Base-by-base conservation (phyloP, 1,140 invertebrate species). In the Propsilocerus akamusi region DNA sequence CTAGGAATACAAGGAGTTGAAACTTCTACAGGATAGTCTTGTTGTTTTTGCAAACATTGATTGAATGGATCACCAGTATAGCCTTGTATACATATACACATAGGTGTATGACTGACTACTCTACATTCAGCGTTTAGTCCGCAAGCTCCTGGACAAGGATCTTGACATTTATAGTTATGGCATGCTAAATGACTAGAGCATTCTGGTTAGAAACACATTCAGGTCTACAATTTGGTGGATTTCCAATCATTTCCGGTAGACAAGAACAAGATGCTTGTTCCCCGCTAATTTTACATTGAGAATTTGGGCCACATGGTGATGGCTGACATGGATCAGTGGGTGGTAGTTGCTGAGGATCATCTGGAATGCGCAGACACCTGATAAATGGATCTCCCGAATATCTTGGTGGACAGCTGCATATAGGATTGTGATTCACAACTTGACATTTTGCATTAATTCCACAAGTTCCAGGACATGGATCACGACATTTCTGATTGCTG, bases 371-470 rank as follows among this genome's bases (percentile, higher is more conserved):
- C n/a, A n/a, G n/a, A n/a, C n/a, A n/a, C n/a, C n/a, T n/a, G n/a
- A n/a, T n/a, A n/a, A n/a, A n/a, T n/a, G n/a, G n/a, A 77, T 90
- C 81, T 53, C 86, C 86, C 20, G 77, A 81, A 56, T 75, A 82
- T 52, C 81, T 79, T 53, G 67, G 66, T 28, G 76, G 70, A 58
- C 82, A 85, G 55, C 75, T 82, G 62, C 86, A 89, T 53, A 85
- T 82, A n/a, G 71, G 74, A 61, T 72, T 74, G 55, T 75, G 73
- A 59, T 78, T 80, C 0, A 79, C 67, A 26, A 80, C 74, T 57
- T 73, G 62, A 58, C 78, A 81, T n/a, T 68, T 58, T 4, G 76
- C 80, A 48, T 62, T 65, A 22, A 79, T 54, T 46, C 81, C 82
- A 63, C 82, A 86, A 46, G 78, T 71, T 51, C 76, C 77, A 17